Percentiles rank a stretch among this genome's conserved stretches.
Evolutionary conservation across 2,888 invertebrate genomes (phyloP).

Genomic region (Cheilosia urbana): DNA sequence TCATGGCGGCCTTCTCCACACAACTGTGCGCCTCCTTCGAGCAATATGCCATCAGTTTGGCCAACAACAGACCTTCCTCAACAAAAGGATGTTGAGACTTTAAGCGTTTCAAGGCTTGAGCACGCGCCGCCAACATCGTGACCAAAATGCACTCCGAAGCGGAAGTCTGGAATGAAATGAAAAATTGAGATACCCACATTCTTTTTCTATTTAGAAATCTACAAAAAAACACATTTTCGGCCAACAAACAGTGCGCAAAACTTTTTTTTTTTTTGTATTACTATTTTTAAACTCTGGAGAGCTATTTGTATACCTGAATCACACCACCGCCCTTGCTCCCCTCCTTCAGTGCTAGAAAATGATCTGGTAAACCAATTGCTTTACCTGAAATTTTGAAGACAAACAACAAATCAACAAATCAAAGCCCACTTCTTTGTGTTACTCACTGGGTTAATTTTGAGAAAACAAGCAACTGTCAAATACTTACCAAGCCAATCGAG

Average conservation of each 20-base stretch:
- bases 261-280: not conserved
- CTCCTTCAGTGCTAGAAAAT: slow-evolving; percentile 92
- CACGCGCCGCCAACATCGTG: slow-evolving; percentile 95
- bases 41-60: slow-evolving; percentile 97
- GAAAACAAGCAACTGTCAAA: not conserved
- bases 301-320: slow-evolving; percentile 89
- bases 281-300: slow-evolving; percentile 33
- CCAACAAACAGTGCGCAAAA: not conserved
- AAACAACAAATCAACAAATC: slow-evolving; percentile 40
- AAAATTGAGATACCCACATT: slow-evolving; percentile 3
- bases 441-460: slow-evolving; percentile 49
- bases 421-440: slow-evolving; percentile 17
- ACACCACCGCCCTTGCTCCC: slow-evolving; percentile 97
- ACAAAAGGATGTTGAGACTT: slow-evolving; percentile 93
- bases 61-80: slow-evolving; percentile 94
- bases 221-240: slow-evolving; percentile 19
- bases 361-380: slow-evolving; percentile 95
- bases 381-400: slow-evolving; percentile 85
- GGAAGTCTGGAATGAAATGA: slow-evolving; percentile 88
- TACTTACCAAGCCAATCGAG: slow-evolving; percentile 95
- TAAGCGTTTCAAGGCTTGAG: slow-evolving; percentile 92
- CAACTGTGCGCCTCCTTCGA: slow-evolving; percentile 96
- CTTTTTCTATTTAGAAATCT: not conserved
- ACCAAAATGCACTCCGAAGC: slow-evolving; percentile 98
- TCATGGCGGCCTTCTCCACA: slow-evolving; percentile 97